Percentiles rank a stretch among this genome's conserved stretches.
Conservation (phyloP, 92 coral and sea anemone genomes). For the Porites rus region DNA sequence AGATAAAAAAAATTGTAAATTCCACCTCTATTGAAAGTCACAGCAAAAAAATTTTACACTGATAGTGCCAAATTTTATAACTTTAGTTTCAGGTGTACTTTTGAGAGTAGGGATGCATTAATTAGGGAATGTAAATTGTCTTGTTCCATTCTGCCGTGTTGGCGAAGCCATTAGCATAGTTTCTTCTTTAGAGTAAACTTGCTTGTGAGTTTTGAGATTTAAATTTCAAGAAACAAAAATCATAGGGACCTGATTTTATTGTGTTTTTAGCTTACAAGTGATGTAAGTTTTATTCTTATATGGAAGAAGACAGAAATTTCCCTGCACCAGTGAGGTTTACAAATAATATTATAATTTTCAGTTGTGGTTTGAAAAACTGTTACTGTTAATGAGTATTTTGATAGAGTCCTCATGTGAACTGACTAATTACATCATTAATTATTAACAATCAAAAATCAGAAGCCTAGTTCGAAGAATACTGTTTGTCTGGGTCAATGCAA, state of each 20-base stretch:
- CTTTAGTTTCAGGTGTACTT: too few relatives aligned
- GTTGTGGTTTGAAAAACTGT: background rate
- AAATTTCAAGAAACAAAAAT: background rate
- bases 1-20: background rate
- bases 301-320: background rate
- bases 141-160: background rate
- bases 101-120: too few relatives aligned
- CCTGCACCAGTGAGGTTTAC: background rate
- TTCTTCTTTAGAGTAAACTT: conserved; percentile 13
- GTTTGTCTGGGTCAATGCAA: background rate
- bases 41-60: background rate
- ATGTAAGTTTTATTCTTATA: background rate
- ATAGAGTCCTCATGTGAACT: background rate
- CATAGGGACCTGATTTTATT: background rate
- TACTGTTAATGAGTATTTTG: conserved; percentile 1
- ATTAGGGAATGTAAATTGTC: background rate
- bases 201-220: conserved; percentile 16
- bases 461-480: background rate
- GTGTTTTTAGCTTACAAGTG: background rate
- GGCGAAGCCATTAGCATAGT: conserved; percentile 7
- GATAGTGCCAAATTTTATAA: too few relatives aligned
- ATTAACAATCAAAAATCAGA: background rate
- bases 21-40: background rate
- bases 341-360: too few relatives aligned
- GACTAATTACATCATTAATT: conserved; percentile 11